These are phyloP conservation scores for Rousettus leschenaultii DNA, from an alignment of 2,113 vertebrate species.

Conservation along the genomic window DNA sequence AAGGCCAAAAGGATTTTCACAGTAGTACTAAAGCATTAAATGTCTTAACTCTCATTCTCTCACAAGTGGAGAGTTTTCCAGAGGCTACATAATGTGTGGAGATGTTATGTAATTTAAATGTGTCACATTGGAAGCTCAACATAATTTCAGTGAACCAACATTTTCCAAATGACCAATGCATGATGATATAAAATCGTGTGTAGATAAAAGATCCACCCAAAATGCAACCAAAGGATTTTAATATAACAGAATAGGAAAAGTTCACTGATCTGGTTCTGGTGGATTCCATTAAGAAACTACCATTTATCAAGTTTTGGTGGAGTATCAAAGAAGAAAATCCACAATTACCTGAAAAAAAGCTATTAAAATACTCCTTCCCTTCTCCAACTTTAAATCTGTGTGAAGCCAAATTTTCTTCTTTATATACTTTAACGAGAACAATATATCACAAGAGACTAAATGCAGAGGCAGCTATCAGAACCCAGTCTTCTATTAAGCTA, in stretches of 20 bases:
- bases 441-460: not conserved
- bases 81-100: not conserved
- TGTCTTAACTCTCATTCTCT: not conserved
- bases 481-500: slow-evolving; percentile 9
- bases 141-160: slow-evolving; percentile 32
- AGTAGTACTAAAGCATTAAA: not conserved
- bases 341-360: not conserved
- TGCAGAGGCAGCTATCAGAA: slow-evolving; percentile 13
- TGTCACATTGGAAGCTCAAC: slow-evolving; percentile 19
- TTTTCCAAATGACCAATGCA: slow-evolving; percentile 30
- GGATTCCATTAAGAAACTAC: slow-evolving; percentile 31
- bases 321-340: not conserved
- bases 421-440: slow-evolving; percentile 1
- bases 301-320: not conserved
- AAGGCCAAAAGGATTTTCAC: slow-evolving; percentile 13
- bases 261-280: not conserved
- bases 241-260: not conserved
- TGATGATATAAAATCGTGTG: not conserved
- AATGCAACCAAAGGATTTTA: not conserved
- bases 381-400: not conserved
- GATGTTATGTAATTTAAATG: slow-evolving; percentile 12
- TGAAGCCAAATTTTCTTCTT: slow-evolving; percentile 26
- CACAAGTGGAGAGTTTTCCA: not conserved
- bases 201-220: not conserved
- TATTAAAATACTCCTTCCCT: slow-evolving; percentile 20